Evolutionary conservation across 2,113 vertebrate species (phyloP), one percentile per base, ranked within the genome.

Genomic region (Theristicus caerulescens): DNA sequence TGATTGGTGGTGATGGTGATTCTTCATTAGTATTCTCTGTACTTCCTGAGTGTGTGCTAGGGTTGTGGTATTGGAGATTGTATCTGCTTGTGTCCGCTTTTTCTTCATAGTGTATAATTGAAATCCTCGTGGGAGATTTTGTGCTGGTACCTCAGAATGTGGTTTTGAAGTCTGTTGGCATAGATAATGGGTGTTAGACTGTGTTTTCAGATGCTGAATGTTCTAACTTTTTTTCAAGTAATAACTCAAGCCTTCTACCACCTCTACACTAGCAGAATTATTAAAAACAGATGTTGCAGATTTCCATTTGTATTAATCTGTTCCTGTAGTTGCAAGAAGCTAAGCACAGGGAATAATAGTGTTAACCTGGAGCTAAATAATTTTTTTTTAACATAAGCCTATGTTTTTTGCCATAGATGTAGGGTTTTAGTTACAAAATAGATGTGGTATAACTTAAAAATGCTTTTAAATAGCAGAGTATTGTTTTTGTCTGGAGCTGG

Each of bases 141-240:
- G 82, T 86, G 81, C 94, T 77, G 82, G 91, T 96, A 62, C 78
- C 87, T 96, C 67, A 81, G 91, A 95, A 91, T 40, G 78, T 66
- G 76, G 89, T 89, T 96, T 97, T 96, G 97, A 97, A 97, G 93
- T 95, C 91, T 94, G 70, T 69, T 94, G 91, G 96, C 86, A 91
- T 93, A 91, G 93, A 90, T 96, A 96, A 95, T 95, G 87, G 89
- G n/a, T 93, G 76, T 94, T 96, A 85, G 86, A 34, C 82, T 91
- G 82, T 76, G 58, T 74, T 95, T 92, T 96, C 87, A 90, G 67
- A 97, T 88, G 93, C 84, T 49, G 91, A 71, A 82, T 95, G 93
- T 91, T 88, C 71, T 72, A 66, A 90, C 77, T 88, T 84, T 90
- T 87, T 92, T 87, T 78, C 31, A 47, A 93, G 46, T 77, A 95